Percentiles rank a stretch among this genome's conserved stretches.
Evolutionary conservation across 2,888 invertebrate species (phyloP).

Genomic region (Latrodectus hesperus): DNA sequence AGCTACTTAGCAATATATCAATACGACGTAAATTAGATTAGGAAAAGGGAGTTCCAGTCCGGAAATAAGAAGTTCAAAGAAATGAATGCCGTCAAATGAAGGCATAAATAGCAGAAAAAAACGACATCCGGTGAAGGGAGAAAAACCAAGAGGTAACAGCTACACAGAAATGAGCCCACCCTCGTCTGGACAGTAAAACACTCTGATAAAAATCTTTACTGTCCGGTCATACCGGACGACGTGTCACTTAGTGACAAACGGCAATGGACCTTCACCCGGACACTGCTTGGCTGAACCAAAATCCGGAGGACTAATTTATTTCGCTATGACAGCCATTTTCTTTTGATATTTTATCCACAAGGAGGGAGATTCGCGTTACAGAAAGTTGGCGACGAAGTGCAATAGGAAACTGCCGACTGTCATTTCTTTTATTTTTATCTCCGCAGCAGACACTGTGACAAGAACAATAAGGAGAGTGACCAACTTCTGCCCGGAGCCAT

Average conservation of each 20-base stretch:
- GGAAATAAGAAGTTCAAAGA: neutral
- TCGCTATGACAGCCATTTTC: constrained; percentile 55
- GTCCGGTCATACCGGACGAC: constrained; percentile 17
- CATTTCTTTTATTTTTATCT: constrained; percentile 14
- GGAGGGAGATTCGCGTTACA: constrained; percentile 36
- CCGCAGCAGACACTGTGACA: constrained; percentile 7
- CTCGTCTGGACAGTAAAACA: constrained; percentile 13
- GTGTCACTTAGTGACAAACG: constrained; percentile 61
- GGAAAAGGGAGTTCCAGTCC: constrained; percentile 8
- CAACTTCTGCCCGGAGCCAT: constrained; percentile 24
- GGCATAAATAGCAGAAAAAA: neutral
- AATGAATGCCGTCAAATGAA: neutral
- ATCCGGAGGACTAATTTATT: constrained; percentile 67
- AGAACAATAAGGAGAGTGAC: constrained; percentile 33
- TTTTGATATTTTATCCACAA: constrained; percentile 8
- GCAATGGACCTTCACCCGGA: constrained; percentile 53
- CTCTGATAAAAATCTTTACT: constrained; percentile 57
- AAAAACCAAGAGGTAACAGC: constrained; percentile 20
- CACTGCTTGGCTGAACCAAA: constrained; percentile 53
- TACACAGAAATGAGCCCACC: constrained; percentile 31
- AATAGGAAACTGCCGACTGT: constrained; percentile 28
- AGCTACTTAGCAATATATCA: neutral
- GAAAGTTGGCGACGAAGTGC: constrained; percentile 30
- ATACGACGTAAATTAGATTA: neutral
- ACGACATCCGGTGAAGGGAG: constrained; percentile 2